Evolutionary conservation across 2,888 invertebrate genomes (phyloP), one percentile per base, ranked within the genome.

Genomic region (Athalia rosae): DNA sequence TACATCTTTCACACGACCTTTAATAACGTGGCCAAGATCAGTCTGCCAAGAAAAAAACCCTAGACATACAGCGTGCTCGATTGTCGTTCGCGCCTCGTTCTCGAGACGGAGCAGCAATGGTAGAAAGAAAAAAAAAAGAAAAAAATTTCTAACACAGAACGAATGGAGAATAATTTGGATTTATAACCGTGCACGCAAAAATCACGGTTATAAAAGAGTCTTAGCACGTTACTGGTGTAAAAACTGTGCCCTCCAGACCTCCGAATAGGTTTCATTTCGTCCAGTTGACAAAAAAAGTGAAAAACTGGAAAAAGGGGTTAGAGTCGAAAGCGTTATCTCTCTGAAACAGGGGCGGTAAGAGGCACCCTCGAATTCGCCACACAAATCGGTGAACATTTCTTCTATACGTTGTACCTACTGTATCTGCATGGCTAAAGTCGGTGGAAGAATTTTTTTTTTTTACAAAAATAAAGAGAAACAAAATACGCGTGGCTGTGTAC

Each of bases 371-470:
- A 53, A 67, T 67, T 67, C 28, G 50, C 28, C 28, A 28, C 53
- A 67, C 67, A 11, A 53, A 50, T 50, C 53, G 53, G 5, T 50
- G 53, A 28, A 28, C 4, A n/a, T 53, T 0, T 67, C 67, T 15
- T 8, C 43, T 48, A 15, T 61, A 9, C 41, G 56, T 56, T 56
- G 4, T 56, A 13, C 45, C 45, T 45, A 45, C 13, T 80, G 77
- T 79, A 77, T 77, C 69, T 59, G 76, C 59, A 53, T 59, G 63
- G 74, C 69, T 69, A 77, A 63, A 66, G 76, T 76, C 71, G 73
- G 6, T 56, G 43, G 69, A 77, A 66, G 64, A 48, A 58, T 69
- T 13, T 66, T n/a, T n/a, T n/a, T n/a, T n/a, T n/a, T n/a, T n/a
- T n/a, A n/a, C 53, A 56, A 59, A 67, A 67, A 66, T 28, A 47